Percentiles rank a stretch among this genome's conserved stretches.
These are phyloP conservation scores for Acanthurus tractus DNA, from an alignment of 2,797 vertebrate species.

Conservation along the genomic window DNA sequence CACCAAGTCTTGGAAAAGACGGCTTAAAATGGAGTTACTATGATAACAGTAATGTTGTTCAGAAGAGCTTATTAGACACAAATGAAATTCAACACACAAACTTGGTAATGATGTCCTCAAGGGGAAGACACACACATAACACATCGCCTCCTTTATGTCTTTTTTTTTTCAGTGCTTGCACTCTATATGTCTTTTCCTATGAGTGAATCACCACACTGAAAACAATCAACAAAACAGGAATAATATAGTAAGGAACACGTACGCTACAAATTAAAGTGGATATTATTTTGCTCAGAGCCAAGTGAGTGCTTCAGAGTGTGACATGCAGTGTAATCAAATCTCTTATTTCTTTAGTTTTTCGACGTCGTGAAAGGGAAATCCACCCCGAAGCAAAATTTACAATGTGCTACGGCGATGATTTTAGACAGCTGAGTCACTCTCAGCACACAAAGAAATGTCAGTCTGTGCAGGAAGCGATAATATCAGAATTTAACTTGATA, in stretches of 20 bases:
- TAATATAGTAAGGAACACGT: slow-evolving; percentile 31
- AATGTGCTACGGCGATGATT: slow-evolving; percentile 10
- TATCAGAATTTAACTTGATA: not conserved
- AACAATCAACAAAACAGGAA: slow-evolving; percentile 42
- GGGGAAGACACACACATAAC: not conserved
- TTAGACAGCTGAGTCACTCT: slow-evolving; percentile 30
- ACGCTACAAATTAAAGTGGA: slow-evolving; percentile 63
- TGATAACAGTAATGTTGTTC: slow-evolving; percentile 4
- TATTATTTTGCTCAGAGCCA: slow-evolving; percentile 54
- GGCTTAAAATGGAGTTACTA: slow-evolving; percentile 10
- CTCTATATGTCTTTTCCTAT: not conserved
- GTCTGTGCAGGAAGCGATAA: slow-evolving; percentile 2
- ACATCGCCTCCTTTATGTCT: not conserved
- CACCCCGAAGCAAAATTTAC: slow-evolving; percentile 29
- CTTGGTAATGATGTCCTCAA: slow-evolving; percentile 23
- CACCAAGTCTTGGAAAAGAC: not conserved
- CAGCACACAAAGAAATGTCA: not conserved
- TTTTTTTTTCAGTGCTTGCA: not conserved
- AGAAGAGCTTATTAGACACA: slow-evolving; percentile 2
- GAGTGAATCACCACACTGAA: slow-evolving; percentile 22
- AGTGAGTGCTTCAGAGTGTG: slow-evolving; percentile 45
- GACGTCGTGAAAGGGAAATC: slow-evolving; percentile 31
- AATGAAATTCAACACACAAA: slow-evolving; percentile 31
- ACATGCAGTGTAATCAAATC: slow-evolving; percentile 51
- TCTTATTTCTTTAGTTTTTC: slow-evolving; percentile 41